Evolutionary conservation across 2,113 vertebrate species (phyloP).

Genomic region (Osmerus mordax): DNA sequence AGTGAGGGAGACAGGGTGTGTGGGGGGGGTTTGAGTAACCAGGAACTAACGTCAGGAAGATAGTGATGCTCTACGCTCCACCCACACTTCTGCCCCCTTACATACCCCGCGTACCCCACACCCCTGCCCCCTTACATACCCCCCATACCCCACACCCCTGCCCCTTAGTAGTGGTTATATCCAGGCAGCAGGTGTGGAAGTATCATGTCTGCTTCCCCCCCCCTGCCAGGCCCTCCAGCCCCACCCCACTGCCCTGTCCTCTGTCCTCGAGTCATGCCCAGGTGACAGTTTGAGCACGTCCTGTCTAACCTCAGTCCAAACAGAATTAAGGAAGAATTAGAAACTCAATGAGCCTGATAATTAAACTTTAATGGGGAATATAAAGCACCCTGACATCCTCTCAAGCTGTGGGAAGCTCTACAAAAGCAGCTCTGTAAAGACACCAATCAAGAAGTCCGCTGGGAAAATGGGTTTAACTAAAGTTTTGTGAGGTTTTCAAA

Average conservation of each 20-base stretch:
- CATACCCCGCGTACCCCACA: not conserved
- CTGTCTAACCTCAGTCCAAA: constrained; percentile 54
- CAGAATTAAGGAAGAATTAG: constrained; percentile 66
- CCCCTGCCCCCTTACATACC: not conserved
- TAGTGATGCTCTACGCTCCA: not conserved
- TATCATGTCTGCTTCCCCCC: not conserved
- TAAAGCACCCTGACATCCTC: constrained; percentile 56
- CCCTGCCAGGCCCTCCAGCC: constrained; percentile 24
- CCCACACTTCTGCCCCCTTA: not conserved
- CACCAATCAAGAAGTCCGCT: not conserved
- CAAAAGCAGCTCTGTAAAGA: not conserved
- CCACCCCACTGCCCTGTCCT: constrained; percentile 11
- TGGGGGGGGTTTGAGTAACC: not conserved
- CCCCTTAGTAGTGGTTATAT: not conserved
- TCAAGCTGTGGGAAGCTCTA: constrained; percentile 20
- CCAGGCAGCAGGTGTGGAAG: too few species aligned
- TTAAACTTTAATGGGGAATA: constrained; percentile 67
- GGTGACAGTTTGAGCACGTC: constrained; percentile 54
- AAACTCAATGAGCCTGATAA: constrained; percentile 70
- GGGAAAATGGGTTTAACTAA: too few species aligned
- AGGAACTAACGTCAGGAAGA: not conserved
- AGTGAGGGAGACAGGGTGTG: not conserved
- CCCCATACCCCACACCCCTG: not conserved
- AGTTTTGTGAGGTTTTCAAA: too few species aligned
- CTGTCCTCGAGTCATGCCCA: constrained; percentile 28